Base-by-base conservation (phyloP, 2,888 invertebrate genomes). In the Malthinus seriepunctatus region DNA sequence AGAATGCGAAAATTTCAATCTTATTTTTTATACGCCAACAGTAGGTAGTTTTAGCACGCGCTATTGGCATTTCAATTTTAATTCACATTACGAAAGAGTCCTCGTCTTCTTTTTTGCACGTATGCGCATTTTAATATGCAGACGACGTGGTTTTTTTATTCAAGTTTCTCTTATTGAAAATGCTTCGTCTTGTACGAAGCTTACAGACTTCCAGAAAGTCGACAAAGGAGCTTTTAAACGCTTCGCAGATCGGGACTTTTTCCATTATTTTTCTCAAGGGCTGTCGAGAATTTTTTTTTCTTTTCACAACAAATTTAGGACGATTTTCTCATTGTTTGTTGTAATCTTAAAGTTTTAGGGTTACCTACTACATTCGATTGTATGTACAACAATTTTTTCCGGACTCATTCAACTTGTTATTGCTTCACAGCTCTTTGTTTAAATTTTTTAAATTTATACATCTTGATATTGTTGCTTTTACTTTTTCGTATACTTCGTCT, bases 1-100 rank as follows among this genome's bases (percentile, higher is more conserved):
- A 53, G 52, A 39, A 37, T 46, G 53, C 47, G 53, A 15, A 53
- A 53, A 53, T 53, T 53, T 53, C 47, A 53, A 52, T 58, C 44
- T 48, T 51, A 53, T 53, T 56, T 51, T 23, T 23, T 23, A 23
- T 23, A 23, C 23, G 23, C 23, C 50, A 45, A 45, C 46, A 48
- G 31, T 33, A 15, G 51, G 46, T 47, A 38, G 32, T 51, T 51
- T 61, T 46, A 49, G 48, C 56, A 54, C 61, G 56, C 59, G 57
- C 58, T 64, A 63, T 66, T 64, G 64, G 59, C 60, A 61, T 63
- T 62, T 55, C 56, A 53, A 53, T 57, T 63, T 64, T 58, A 63
- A 60, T 60, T 65, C 66, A 54, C 62, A 61, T 65, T 60, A 64
- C 56, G 56, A 48, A 37, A 23, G 23, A 23, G 50, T 49, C 50